Evolutionary conservation across 2,113 vertebrate species (phyloP), one percentile per base, ranked within the genome.

Genomic region (Otocyon megalotis): DNA sequence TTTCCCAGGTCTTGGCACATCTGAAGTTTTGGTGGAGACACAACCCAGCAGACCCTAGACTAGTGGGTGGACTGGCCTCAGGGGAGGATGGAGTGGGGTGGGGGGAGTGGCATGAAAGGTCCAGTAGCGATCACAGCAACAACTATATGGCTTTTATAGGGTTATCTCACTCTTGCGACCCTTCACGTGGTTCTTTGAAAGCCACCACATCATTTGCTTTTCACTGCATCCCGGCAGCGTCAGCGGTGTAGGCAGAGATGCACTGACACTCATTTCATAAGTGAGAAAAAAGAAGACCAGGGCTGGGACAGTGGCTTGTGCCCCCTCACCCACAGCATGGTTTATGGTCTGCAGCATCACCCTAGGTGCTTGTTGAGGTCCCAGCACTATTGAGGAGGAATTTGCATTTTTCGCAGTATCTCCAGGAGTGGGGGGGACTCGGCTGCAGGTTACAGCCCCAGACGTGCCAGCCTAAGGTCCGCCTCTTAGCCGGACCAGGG

Each of bases 221-320:
- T 65, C 30, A 63, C 11, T 28, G 11, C 81, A 26, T 43, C 80
- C 79, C 13, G 1, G 2, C 0, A 5, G 50, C 8, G 7, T 13
- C 13, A 1, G 2, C 0, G 7, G 50, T 9, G 7, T 13, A 48
- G 60, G 60, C 50, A 32, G 11, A 26, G 30, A 58, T 37, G 35
- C 5, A 11, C 0, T 9, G 32, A 48, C 35, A 1, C 26, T 60
- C 0, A 43, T 88, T 76, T 56, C 48, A 3, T 28, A 13, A 65
- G 17, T 11, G 82, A 60, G 16, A 35, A 37, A 22, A 26, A 35
- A 81, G 77, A 16, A 86, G 85, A 32, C 0, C 0, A 26, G 37
- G 67, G 37, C 28, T 15, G 32, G 54, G 24, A 35, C 2, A 19
- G 17, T 6, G 48, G 26, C 15, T 50, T 24, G 4, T 12, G 58